Conservation (phyloP, 1,140 invertebrate species). For the Yoshiicerus persimilis region DNA sequence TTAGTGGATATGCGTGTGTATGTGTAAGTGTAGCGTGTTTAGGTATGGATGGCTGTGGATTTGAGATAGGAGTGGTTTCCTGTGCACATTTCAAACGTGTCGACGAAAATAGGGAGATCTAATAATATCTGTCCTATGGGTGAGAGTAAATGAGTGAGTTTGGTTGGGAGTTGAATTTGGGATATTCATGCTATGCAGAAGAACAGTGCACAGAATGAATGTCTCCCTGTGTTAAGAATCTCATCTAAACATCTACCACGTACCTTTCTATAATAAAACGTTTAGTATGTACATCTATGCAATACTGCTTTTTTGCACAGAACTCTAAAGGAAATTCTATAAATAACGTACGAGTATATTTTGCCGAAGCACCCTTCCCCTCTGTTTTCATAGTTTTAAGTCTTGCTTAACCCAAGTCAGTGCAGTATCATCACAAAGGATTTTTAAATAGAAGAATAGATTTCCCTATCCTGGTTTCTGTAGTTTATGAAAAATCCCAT, state of each 20-base stretch:
- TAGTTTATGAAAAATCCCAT: neutral
- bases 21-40: neutral
- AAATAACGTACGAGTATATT: neutral
- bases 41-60: neutral
- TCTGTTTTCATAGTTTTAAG: neutral
- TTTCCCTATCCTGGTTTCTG: neutral
- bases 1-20: neutral
- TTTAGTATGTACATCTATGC: neutral
- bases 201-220: neutral
- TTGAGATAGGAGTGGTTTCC: neutral
- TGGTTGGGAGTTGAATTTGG: neutral
- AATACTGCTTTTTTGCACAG: neutral
- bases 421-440: too few species aligned
- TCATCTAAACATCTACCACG: neutral
- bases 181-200: neutral
- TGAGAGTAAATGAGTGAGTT: neutral
- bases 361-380: neutral
- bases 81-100: neutral
- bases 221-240: neutral
- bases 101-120: conserved; percentile 1
- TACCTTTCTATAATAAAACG: neutral
- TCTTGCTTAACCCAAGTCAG: neutral
- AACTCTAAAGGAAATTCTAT: neutral
- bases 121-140: conserved; percentile 17
- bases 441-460: too few species aligned